Base-by-base conservation (phyloP, 1,140 invertebrate species). In the Tribolium madens region DNA sequence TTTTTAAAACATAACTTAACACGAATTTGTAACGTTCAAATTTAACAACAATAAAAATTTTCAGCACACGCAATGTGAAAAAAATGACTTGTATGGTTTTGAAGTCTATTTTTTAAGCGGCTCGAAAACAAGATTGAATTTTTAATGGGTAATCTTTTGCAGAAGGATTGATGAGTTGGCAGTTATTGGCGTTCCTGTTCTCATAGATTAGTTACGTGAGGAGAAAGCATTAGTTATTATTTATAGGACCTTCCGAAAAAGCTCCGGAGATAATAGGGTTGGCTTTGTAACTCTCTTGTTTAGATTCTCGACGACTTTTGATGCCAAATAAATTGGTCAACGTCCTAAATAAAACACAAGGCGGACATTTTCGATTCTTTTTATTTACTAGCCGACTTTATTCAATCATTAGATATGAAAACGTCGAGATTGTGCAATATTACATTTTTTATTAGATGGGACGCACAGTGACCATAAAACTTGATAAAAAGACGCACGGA, bases 141-240 rank as follows among this genome's bases (percentile, higher is more conserved):
- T 81, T 81, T 81, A 81, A 79, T 79, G 53, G 73, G 60, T 13
- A 74, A 79, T 76, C 79, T 77, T 73, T 73, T 73, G 33, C 60
- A 12, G 73, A 57, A 77, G 77, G 77, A 82, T 81, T 83, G 82
- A 84, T 83, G 83, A 82, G 78, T 79, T 82, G 81, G 80, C 83
- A 84, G 80, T 81, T 84, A 83, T 83, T 83, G 81, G 82, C 77
- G 79, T 80, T 82, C 80, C 81, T 79, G 81, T 79, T 79, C 81
- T 84, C 82, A 83, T 83, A 83, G 83, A 84, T 84, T 84, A 83
- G 83, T 84, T 84, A 84, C 83, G 83, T 84, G 83, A 84, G 82
- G 74, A 78, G 83, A 84, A 84, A 84, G 70, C 83, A 79, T 84
- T 82, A 80, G 79, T 81, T 81, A 83, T 83, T 84, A 84, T 84